Evolutionary conservation across 1,140 invertebrate genomes (phyloP), one percentile per base, ranked within the genome.

Genomic region (Orius insidiosus): DNA sequence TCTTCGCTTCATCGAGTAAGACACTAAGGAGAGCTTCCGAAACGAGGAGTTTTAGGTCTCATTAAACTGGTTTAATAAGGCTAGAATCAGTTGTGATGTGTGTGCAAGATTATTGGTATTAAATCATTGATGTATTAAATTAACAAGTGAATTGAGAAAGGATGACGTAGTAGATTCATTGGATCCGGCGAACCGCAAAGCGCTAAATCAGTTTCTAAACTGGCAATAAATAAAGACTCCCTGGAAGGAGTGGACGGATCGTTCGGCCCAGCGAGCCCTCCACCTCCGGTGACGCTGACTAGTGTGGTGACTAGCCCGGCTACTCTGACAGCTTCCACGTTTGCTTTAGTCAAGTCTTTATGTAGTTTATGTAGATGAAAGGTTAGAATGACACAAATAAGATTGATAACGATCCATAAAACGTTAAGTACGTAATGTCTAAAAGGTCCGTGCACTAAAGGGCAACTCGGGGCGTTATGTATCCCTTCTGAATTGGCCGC

Each of bases 351-450:
- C 13, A 92, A 69, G 60, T 89, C 83, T 48, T 77, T 69, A 62
- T 86, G 80, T 32, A 92, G 71, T 58, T 88, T 88, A 55, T 77
- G 68, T 36, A 90, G 71, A 58, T 88, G 85, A 60, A 86, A 68
- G 5, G 85, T 87, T n/a, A 89, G 65, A 16, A 75, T 66, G n/a
- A 89, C 76, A 61, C 85, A 88, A 46, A 87, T 78, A 30, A 85
- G 69, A 58, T 90, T 88, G 51, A 89, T 83, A 38, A 80, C 70
- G 45, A 88, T 86, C 87, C 87, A 92, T 1, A 90, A 68, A 4
- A 85, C 78, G 61, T 90, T 88, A 37, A 90, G 74, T 45, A 90
- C 81, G 60, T 88, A 87, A 63, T 89, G 85, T 44, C 85, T 68
- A 52, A 84, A 79, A 5, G 83, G 80, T 15, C 60, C 60, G 49